Evolutionary conservation across 2,797 vertebrate genomes (phyloP).

Genomic region (Lophotriccus pileatus): DNA sequence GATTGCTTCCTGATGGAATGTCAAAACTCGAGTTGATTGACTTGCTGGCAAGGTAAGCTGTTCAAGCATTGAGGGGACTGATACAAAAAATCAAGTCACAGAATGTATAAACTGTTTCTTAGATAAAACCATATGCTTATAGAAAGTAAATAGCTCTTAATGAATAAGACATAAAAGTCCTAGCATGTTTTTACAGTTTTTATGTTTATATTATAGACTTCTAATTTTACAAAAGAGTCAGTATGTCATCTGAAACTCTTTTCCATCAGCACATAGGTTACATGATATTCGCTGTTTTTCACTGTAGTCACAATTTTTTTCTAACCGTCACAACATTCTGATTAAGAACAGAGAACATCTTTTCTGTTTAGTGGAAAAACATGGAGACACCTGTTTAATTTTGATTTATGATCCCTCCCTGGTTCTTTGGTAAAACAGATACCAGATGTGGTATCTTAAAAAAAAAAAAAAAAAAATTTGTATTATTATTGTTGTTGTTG

Average conservation of each 20-base stretch:
- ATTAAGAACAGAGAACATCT: not conserved
- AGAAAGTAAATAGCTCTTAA: not conserved
- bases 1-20: constrained; percentile 96
- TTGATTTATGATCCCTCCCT: not conserved
- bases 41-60: constrained; percentile 88
- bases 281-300: not conserved
- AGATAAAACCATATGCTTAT: not conserved
- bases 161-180: not conserved
- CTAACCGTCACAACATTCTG: not conserved
- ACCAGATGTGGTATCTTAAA: not conserved
- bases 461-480: too few relatives aligned
- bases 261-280: not conserved
- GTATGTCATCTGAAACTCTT: not conserved
- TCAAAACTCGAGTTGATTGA: constrained; percentile 97
- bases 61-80: not conserved
- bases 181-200: not conserved
- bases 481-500: not conserved
- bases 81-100: not conserved
- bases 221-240: not conserved
- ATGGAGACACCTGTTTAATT: not conserved
- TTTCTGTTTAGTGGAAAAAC: not conserved
- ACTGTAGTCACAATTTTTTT: not conserved
- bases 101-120: not conserved
- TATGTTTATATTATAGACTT: not conserved
- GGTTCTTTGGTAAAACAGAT: not conserved